Evolutionary conservation across 2,888 invertebrate species (phyloP).

Genomic region (Amiota mariae): DNA sequence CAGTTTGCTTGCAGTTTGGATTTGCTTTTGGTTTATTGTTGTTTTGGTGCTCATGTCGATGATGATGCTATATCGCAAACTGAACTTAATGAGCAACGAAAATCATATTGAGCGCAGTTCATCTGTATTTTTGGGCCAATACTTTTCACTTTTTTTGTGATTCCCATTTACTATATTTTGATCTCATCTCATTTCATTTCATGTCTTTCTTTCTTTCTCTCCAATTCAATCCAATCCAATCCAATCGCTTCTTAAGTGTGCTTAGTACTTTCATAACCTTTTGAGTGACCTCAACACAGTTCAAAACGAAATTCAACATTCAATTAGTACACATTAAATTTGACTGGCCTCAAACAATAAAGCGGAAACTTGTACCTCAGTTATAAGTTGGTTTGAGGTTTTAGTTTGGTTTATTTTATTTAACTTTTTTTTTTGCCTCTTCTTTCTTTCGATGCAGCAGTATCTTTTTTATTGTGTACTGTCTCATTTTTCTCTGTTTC

Average conservation of each 20-base stretch:
- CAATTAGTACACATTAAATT: slow-evolving; percentile 60
- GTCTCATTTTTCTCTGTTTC: slow-evolving; percentile 30
- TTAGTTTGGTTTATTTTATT: slow-evolving; percentile 55
- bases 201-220: too few species aligned
- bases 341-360: slow-evolving; percentile 53
- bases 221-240: too few species aligned
- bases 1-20: too few species aligned
- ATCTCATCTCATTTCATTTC: too few species aligned
- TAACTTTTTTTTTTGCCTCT: too few species aligned
- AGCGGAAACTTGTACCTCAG: slow-evolving; percentile 49
- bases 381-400: slow-evolving; percentile 18
- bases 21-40: too few species aligned
- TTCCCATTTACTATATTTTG: slow-evolving; percentile 36
- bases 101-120: background rate
- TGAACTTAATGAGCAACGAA: background rate
- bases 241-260: too few species aligned
- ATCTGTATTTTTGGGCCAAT: background rate
- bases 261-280: slow-evolving; percentile 57
- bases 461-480: slow-evolving; percentile 40
- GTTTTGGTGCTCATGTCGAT: background rate
- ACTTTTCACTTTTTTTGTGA: slow-evolving; percentile 50
- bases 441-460: slow-evolving; percentile 30
- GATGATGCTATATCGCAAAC: background rate
- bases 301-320: slow-evolving; percentile 52
- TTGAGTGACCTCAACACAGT: slow-evolving; percentile 45